phyloP scores from a whole-genome alignment of 2,888 invertebrate genomes.

The Phlogophora meticulosa region DNA sequence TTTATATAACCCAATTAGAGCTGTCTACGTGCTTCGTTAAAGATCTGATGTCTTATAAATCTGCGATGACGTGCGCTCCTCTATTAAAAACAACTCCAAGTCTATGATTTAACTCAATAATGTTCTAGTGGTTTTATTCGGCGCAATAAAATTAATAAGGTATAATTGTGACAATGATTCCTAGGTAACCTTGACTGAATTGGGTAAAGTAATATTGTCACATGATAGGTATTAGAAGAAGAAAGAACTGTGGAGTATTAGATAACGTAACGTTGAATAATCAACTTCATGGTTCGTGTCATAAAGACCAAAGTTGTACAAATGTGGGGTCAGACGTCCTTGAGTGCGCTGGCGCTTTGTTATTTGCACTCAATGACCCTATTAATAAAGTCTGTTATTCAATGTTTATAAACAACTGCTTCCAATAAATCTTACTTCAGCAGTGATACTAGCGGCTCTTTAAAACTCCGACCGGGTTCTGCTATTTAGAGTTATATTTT shows the following conservation, averaged over 20 bases:
- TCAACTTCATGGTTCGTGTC: not conserved
- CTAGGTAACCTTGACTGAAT: slow-evolving; percentile 35
- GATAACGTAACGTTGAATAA: not conserved
- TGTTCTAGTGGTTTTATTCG: slow-evolving; percentile 4
- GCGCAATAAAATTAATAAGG: slow-evolving; percentile 36
- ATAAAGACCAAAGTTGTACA: not conserved
- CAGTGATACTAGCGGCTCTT: too few relatives aligned
- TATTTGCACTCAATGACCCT: not conserved
- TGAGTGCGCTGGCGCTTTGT: too few relatives aligned
- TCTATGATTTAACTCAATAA: slow-evolving; percentile 36
- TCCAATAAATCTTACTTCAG: too few relatives aligned
- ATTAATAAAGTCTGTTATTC: not conserved
- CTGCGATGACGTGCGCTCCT: slow-evolving; percentile 30
- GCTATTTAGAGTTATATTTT: too few relatives aligned
- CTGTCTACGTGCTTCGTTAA: slow-evolving; percentile 16
- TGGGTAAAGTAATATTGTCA: slow-evolving; percentile 5
- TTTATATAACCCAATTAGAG: slow-evolving; percentile 29
- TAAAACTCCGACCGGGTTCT: too few relatives aligned
- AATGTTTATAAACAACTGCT: too few relatives aligned
- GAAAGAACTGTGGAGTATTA: too few relatives aligned
- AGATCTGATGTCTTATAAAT: slow-evolving; percentile 26
- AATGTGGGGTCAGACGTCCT: not conserved
- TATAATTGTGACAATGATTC: slow-evolving; percentile 24
- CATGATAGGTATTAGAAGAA: not conserved
- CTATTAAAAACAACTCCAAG: slow-evolving; percentile 7